Conservation (phyloP, 2,888 invertebrate genomes). For the Nomada ruficornis region DNA sequence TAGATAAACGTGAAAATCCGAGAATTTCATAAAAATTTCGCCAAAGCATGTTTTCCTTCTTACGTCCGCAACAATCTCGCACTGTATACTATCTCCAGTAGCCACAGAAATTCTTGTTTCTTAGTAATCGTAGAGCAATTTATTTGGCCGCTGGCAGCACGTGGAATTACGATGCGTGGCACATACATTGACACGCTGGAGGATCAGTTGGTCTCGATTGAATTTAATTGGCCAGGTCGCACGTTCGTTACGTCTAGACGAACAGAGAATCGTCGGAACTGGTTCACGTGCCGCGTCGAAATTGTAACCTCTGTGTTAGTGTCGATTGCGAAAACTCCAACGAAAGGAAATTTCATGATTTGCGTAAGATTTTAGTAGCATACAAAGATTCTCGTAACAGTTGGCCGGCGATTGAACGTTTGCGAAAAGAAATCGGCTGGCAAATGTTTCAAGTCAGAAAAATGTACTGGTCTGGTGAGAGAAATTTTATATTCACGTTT, state of each 20-base stretch:
- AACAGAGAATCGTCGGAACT: slow-evolving; percentile 40
- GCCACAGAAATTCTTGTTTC: not conserved
- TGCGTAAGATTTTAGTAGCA: too few species aligned
- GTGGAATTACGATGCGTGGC: slow-evolving; percentile 23
- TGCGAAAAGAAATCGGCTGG: not conserved
- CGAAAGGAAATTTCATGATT: not conserved
- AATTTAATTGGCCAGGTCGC: slow-evolving; percentile 61
- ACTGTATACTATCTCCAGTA: not conserved
- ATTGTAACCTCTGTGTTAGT: not conserved
- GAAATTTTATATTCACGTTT: too few species aligned
- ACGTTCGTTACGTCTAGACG: slow-evolving; percentile 42
- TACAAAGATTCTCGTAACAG: too few species aligned
- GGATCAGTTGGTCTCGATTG: slow-evolving; percentile 60
- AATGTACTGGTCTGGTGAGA: too few species aligned
- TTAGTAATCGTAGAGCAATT: not conserved
- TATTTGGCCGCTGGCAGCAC: not conserved
- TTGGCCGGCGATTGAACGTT: not conserved
- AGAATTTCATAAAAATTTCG: not conserved
- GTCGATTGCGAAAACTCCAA: not conserved
- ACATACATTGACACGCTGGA: slow-evolving; percentile 26
- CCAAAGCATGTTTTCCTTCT: not conserved
- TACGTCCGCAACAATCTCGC: too few species aligned
- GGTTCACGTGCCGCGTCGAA: not conserved
- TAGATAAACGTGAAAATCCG: not conserved
- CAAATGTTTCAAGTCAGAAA: too few species aligned